phyloP scores from a whole-genome alignment of 2,113 vertebrate species.

The Epinephelus moara region DNA sequence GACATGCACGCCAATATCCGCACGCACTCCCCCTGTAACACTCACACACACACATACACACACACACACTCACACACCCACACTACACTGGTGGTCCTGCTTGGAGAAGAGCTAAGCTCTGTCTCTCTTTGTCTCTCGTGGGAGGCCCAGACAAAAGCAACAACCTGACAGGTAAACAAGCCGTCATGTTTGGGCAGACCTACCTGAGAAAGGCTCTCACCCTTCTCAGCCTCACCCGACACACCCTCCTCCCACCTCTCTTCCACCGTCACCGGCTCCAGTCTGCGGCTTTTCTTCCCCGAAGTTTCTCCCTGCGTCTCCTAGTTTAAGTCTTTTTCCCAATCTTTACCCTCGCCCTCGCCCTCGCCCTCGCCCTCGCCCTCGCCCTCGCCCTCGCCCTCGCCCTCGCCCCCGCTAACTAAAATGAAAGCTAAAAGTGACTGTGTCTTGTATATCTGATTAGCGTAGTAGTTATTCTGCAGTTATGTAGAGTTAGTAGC shows the following conservation, averaged over 20 bases:
- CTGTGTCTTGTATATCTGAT: too few species aligned
- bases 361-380: too few species aligned
- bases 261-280: constrained; percentile 28
- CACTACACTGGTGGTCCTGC: constrained; percentile 82
- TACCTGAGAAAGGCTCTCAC: constrained; percentile 76
- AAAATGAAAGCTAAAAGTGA: too few species aligned
- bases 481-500: too few species aligned
- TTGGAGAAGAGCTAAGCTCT: constrained; percentile 63
- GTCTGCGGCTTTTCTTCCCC: constrained; percentile 33
- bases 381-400: too few species aligned
- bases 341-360: not conserved
- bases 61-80: constrained; percentile 44
- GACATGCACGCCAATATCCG: constrained; percentile 22
- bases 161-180: constrained; percentile 82
- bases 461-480: too few species aligned
- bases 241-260: constrained; percentile 59
- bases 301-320: not conserved
- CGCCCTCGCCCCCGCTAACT: too few species aligned
- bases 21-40: constrained; percentile 11
- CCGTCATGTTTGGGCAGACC: constrained; percentile 80
- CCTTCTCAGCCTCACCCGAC: constrained; percentile 66
- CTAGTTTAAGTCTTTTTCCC: not conserved
- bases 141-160: constrained; percentile 81
- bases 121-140: constrained; percentile 74
- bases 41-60: constrained; percentile 12